Percentiles rank a stretch among this genome's conserved stretches.
Evolutionary conservation across 2,797 vertebrate genomes (phyloP).

Genomic region (Anabacerthia variegaticeps): DNA sequence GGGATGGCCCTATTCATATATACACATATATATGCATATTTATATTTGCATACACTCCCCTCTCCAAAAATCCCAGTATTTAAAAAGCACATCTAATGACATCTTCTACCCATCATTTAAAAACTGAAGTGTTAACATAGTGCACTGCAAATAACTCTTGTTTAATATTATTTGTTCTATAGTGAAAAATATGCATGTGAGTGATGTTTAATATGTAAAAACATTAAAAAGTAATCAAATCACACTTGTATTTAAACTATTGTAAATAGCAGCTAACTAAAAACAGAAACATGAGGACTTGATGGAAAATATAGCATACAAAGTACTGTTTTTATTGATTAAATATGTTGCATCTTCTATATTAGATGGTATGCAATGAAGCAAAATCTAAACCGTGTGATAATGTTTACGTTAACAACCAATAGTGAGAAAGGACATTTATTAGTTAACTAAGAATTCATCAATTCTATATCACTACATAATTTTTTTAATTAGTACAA

Average conservation of each 20-base stretch:
- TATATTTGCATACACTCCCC: neutral
- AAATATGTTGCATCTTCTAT: conserved; percentile 7
- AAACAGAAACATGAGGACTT: conserved; percentile 25
- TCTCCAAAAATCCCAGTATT: neutral
- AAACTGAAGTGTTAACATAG: neutral
- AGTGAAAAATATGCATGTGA: neutral
- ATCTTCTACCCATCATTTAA: neutral
- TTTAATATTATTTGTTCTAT: neutral
- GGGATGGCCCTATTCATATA: neutral
- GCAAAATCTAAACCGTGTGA: conserved; percentile 10
- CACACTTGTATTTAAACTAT: neutral
- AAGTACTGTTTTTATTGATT: conserved; percentile 8
- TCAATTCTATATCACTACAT: neutral
- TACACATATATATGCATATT: neutral
- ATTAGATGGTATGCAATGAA: neutral
- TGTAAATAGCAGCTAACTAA: neutral
- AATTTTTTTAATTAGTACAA: neutral
- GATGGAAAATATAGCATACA: neutral
- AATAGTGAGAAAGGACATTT: neutral
- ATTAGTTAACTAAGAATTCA: neutral
- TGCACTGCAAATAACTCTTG: neutral
- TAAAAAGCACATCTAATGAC: neutral
- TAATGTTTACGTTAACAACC: neutral
- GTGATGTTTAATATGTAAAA: neutral
- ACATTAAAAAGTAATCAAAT: neutral